phyloP scores from a whole-genome alignment of 1,140 invertebrate genomes.

The Hylaeus volcanicus region DNA sequence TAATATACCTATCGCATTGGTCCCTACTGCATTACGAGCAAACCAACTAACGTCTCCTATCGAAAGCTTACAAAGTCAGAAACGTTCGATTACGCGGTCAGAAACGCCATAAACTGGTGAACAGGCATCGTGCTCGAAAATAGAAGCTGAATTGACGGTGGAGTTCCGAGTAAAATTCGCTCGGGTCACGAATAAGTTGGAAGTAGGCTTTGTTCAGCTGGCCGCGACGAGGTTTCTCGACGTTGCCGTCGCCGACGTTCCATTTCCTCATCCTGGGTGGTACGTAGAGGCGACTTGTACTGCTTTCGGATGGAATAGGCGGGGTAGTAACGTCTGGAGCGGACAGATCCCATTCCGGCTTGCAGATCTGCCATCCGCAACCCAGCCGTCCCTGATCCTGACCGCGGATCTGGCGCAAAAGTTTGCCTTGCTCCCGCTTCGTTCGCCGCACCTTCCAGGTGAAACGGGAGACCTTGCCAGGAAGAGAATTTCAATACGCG shows the following conservation, averaged over 20 bases:
- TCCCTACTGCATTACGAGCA: no score
- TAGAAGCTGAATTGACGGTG: constrained; percentile 19
- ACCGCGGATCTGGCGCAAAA: constrained; percentile 67
- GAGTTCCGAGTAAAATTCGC: constrained; percentile 46
- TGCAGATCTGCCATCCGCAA: constrained; percentile 77
- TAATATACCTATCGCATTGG: no score
- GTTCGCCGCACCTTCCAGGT: constrained; percentile 73
- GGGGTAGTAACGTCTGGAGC: constrained; percentile 76
- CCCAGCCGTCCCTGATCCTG: constrained; percentile 65
- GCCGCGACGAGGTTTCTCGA: constrained; percentile 53
- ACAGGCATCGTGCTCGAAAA: neutral
- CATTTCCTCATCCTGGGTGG: constrained; percentile 63
- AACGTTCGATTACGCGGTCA: no score
- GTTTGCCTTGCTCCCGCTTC: constrained; percentile 61
- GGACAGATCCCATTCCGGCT: constrained; percentile 80
- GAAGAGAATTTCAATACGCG: constrained; percentile 64
- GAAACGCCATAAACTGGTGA: neutral
- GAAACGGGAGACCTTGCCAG: constrained; percentile 66
- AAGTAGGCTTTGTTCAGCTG: constrained; percentile 42
- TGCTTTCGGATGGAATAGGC: constrained; percentile 67
- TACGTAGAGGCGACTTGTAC: constrained; percentile 59
- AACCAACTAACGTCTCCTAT: no score
- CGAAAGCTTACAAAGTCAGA: neutral
- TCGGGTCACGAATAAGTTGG: neutral
- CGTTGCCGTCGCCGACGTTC: constrained; percentile 45